Percentiles rank a stretch among this genome's conserved stretches.
These are phyloP conservation scores for Plotosus lineatus DNA, from an alignment of 2,113 vertebrate species.

Conservation along the genomic window DNA sequence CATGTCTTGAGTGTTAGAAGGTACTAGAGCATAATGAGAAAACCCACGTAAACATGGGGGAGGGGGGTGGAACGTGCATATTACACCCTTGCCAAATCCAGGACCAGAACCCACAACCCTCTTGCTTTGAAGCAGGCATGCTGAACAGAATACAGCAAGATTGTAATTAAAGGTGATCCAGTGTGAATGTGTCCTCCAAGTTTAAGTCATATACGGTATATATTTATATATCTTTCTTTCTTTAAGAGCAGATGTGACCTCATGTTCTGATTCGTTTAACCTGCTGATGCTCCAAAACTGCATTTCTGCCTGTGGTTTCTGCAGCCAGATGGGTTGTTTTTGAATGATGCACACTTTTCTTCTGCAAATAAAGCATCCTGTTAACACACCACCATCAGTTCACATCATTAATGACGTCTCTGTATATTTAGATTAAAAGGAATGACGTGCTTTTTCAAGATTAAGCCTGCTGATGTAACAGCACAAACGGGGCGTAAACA, in stretches of 20 bases:
- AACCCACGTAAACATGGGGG: too few species aligned
- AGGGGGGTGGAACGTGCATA: too few species aligned
- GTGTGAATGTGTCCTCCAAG: too few species aligned
- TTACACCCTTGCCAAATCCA: too few species aligned
- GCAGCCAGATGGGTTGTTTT: neutral
- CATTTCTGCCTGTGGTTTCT: neutral
- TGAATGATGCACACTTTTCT: neutral
- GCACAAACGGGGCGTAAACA: slow-evolving; percentile 35
- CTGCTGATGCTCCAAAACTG: neutral
- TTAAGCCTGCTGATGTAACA: slow-evolving; percentile 1
- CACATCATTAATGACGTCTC: neutral
- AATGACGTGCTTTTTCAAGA: neutral
- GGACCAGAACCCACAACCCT: too few species aligned
- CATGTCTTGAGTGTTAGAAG: too few species aligned
- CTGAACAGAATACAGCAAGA: too few species aligned
- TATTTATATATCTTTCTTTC: too few species aligned
- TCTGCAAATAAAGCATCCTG: neutral
- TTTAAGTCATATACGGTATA: too few species aligned
- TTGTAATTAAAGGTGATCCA: too few species aligned
- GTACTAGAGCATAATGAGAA: too few species aligned
- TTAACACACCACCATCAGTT: neutral
- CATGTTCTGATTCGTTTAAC: neutral
- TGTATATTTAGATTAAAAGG: neutral
- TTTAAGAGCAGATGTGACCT: neutral
- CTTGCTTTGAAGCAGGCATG: too few species aligned